Conservation (phyloP, 2,797 vertebrate species). For the Gambelia wislizenii region DNA sequence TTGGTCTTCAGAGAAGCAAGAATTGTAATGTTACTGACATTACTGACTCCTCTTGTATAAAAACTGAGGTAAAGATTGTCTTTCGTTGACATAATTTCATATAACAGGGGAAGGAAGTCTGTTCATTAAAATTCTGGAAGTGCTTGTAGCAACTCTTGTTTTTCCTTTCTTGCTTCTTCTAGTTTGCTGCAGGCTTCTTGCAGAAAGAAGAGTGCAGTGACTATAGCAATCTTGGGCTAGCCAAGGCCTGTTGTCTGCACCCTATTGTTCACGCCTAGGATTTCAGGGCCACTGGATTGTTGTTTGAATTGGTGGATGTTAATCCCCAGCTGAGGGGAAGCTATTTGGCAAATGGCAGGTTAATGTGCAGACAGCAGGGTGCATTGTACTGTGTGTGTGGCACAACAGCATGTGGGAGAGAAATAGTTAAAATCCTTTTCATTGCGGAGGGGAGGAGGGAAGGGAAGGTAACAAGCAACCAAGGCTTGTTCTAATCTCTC, state of each 20-base stretch:
- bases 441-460: slow-evolving; percentile 43
- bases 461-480: slow-evolving; percentile 65
- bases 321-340: slow-evolving; percentile 63
- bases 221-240: slow-evolving; percentile 23
- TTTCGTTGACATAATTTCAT: not conserved
- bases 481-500: slow-evolving; percentile 79
- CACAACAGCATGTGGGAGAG: slow-evolving; percentile 60
- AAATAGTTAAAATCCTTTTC: slow-evolving; percentile 78
- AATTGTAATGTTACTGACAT: not conserved
- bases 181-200: not conserved
- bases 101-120: slow-evolving; percentile 10
- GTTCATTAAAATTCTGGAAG: not conserved
- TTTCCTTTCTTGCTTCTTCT: not conserved
- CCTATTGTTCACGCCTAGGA: slow-evolving; percentile 56
- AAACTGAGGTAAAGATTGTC: not conserved
- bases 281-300: slow-evolving; percentile 47
- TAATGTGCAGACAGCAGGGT: slow-evolving; percentile 66
- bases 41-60: not conserved
- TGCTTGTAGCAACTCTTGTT: slow-evolving; percentile 18
- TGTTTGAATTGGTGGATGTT: slow-evolving; percentile 64
- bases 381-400: slow-evolving; percentile 63
- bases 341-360: slow-evolving; percentile 67
- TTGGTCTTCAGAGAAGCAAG: not conserved
- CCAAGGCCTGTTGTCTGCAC: slow-evolving; percentile 34
- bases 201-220: slow-evolving; percentile 13